Conservation (phyloP, 2,113 vertebrate genomes). For the Rhea americana region DNA sequence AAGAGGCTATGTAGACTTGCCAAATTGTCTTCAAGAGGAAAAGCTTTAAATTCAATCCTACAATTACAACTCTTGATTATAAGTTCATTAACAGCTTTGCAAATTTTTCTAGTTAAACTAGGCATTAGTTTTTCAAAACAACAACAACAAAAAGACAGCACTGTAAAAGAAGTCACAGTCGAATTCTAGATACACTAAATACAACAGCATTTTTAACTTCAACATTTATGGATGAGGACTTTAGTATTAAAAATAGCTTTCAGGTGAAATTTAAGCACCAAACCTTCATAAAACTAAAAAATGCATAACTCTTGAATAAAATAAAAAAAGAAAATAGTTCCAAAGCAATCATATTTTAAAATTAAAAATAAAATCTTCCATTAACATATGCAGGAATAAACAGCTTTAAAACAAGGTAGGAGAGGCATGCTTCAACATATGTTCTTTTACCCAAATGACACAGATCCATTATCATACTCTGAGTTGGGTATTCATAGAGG, state of each 20-base stretch:
- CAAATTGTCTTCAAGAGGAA: not conserved
- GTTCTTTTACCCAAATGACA: constrained; percentile 5
- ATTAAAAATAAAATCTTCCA: not conserved
- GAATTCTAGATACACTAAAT: not conserved
- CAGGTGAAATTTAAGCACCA: not conserved
- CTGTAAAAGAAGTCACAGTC: not conserved
- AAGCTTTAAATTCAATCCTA: not conserved
- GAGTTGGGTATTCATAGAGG: not conserved
- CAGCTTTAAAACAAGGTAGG: not conserved
- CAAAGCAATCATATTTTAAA: not conserved
- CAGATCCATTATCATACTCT: not conserved
- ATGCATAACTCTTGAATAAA: not conserved
- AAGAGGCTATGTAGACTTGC: not conserved
- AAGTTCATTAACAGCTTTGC: not conserved
- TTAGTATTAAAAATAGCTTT: not conserved
- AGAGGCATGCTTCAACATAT: not conserved
- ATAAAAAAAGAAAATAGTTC: not conserved
- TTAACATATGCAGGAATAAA: not conserved
- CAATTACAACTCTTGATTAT: not conserved
- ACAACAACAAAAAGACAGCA: not conserved
- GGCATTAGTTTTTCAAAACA: not conserved
- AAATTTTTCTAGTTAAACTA: not conserved
- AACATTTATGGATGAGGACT: not conserved
- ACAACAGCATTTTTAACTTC: not conserved
- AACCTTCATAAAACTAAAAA: not conserved